These are phyloP conservation scores for Ganaspis sp. DNA, from an alignment of 1,140 invertebrate species.

Conservation along the genomic window DNA sequence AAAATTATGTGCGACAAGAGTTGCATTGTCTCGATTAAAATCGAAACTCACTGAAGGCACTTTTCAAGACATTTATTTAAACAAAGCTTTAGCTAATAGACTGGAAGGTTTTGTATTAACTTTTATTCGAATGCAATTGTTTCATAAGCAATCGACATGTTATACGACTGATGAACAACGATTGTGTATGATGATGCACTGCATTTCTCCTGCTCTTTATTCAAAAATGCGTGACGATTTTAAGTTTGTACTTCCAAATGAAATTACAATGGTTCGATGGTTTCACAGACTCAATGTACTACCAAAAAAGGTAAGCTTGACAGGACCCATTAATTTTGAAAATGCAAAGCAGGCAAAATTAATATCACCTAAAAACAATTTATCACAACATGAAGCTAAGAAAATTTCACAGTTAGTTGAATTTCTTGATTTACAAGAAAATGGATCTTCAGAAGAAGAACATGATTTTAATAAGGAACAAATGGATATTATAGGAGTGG, in stretches of 20 bases:
- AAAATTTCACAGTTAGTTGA: not conserved
- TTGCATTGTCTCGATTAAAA: constrained; percentile 8
- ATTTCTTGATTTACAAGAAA: not conserved
- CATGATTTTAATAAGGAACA: not conserved
- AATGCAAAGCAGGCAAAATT: not conserved
- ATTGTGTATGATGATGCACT: constrained; percentile 18
- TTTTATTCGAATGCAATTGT: constrained; percentile 1
- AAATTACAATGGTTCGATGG: constrained; percentile 5
- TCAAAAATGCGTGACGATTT: constrained; percentile 25
- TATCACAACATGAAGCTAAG: not conserved
- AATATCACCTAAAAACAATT: not conserved
- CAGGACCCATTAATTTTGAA: not conserved
- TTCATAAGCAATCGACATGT: constrained; percentile 8
- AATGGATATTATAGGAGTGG: not conserved
- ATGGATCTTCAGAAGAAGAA: not conserved
- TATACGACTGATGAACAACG: constrained; percentile 15
- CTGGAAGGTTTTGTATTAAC: constrained; percentile 1
- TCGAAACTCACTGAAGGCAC: not conserved
- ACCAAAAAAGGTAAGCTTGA: not conserved
- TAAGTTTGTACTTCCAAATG: not conserved
- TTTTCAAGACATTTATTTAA: constrained; percentile 25
- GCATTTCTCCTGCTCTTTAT: constrained; percentile 3
- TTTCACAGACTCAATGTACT: not conserved
- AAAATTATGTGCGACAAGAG: constrained; percentile 8
- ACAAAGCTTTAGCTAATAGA: not conserved